phyloP scores from a whole-genome alignment of 1,140 invertebrate genomes.

The Caerostris darwini region DNA sequence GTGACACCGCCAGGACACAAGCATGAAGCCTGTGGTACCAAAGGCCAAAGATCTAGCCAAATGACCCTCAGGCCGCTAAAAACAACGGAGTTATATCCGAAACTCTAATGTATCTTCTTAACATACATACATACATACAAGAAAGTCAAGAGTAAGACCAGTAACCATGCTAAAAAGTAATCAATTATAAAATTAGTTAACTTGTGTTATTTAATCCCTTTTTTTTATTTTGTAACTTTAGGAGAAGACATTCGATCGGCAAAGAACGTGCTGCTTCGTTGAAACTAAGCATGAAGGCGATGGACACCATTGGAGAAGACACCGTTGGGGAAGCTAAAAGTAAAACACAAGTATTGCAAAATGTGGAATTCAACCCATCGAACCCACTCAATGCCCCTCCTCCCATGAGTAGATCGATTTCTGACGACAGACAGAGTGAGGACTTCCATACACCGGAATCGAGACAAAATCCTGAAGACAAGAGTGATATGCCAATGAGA shows the following conservation, averaged over 20 bases:
- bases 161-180: no score
- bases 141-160: no score
- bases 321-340: background rate
- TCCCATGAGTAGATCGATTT: background rate
- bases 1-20: no score
- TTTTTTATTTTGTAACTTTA: background rate
- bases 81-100: no score
- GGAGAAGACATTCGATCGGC: conserved; percentile 17
- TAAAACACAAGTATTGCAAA: background rate
- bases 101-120: no score
- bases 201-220: background rate
- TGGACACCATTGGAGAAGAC: background rate
- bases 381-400: background rate
- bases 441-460: background rate
- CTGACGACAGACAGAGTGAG: background rate
- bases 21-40: no score
- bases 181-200: background rate
- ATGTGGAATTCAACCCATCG: background rate
- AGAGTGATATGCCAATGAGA: background rate
- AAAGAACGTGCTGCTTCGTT: conserved; percentile 15
- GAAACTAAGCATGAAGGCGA: background rate
- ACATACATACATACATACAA: no score
- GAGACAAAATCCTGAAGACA: background rate
- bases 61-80: no score
- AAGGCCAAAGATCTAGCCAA: no score